Evolutionary conservation across 30 jellyfish, hydroid and myxozoan genomes (phyloP), one percentile per base, ranked within the genome.

Genomic region (Haliclystus octoradiatus): DNA sequence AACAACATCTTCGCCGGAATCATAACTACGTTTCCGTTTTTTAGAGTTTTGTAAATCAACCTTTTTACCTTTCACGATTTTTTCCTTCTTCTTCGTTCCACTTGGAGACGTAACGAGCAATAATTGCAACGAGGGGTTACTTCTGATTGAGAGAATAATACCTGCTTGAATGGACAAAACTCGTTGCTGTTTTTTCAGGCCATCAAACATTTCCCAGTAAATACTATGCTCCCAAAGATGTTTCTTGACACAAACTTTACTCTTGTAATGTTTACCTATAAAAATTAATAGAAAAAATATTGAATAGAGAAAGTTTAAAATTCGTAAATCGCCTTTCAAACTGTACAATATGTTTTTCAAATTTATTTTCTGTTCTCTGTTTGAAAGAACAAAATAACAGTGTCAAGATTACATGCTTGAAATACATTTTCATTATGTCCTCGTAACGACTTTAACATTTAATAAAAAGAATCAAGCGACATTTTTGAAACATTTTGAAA

Each of bases 181-280:
- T 12, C 97, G 86, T 49, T 88, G 97, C 68, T 88, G 97, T 68
- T 88, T 88, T 79, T 75, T 88, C 72, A 88, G 75, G 22, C 97
- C 97, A 35, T 88, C 97, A 52, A 88, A 88, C 72, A 88, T 28
- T 66, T 88, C 97, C 97, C 97, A 88, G 61, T 88, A 88, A 0
- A 88, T 70, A 69, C 97, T 88, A 69, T 88, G 97, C 52, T 88
- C 97, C 97, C 97, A 88, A 0, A 80, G 82, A 68, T 88, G 97
- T 63, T 88, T 88, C 81, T 88, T 88, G 9, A 88, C 97, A 52
- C 97, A 88, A 31, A 88, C 97, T 25, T 88, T 88, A 72, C 97
- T 88, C 52, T 88, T 88, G 84, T 88, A 88, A 71, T 88, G 88
- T 75, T 88, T 88, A 33, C 97, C 97, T 88, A 66, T 50, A 73